These are phyloP conservation scores for Cinclus mexicanus DNA, from an alignment of 2,113 vertebrate species.

Conservation along the genomic window DNA sequence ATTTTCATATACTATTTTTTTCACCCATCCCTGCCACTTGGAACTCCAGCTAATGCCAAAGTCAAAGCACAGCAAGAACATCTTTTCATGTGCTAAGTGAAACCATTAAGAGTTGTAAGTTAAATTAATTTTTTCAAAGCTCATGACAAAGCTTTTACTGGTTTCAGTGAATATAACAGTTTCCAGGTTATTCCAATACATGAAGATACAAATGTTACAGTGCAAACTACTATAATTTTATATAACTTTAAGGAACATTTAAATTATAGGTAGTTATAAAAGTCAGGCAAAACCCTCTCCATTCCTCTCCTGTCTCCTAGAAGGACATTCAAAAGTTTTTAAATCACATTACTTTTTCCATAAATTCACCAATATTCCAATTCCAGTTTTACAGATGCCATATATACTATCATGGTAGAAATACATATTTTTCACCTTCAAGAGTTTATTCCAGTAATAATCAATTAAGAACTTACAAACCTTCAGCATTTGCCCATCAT, in stretches of 20 bases:
- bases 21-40: background rate
- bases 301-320: background rate
- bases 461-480: background rate
- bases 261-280: background rate
- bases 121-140: background rate
- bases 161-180: background rate
- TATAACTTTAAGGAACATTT: background rate
- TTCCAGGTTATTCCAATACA: background rate
- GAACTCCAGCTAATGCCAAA: background rate
- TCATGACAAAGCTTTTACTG: background rate
- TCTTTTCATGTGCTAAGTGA: background rate
- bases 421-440: background rate
- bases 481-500: background rate
- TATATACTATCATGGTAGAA: background rate
- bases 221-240: background rate
- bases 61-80: background rate
- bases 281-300: background rate
- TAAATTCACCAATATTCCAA: background rate
- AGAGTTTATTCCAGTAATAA: background rate
- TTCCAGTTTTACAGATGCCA: background rate
- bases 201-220: background rate
- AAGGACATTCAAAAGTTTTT: background rate
- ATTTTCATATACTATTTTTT: background rate
- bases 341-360: background rate
- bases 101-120: background rate